phyloP scores from a whole-genome alignment of 1,140 invertebrate genomes.

The Drosophila pseudoobscura region DNA sequence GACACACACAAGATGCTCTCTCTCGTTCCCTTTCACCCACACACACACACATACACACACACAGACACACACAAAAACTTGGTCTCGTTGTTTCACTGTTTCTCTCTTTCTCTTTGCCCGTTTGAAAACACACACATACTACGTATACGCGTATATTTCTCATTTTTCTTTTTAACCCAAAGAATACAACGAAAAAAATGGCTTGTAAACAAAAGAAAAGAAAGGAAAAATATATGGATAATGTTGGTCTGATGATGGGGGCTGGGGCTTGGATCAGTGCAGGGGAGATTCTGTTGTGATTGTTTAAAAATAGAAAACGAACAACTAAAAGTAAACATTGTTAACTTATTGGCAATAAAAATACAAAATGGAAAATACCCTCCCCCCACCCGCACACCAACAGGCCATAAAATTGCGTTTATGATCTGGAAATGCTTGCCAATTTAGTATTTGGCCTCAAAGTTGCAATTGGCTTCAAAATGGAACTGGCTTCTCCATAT shows the following conservation, averaged over 20 bases:
- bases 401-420: conserved; percentile 68
- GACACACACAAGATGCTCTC: conserved; percentile 16
- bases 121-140: conserved; percentile 14
- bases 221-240: conserved; percentile 11
- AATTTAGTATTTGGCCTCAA: conserved; percentile 29
- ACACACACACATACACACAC: neutral
- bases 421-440: conserved; percentile 61
- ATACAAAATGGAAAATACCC: conserved; percentile 63
- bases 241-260: neutral
- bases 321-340: conserved; percentile 74
- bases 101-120: conserved; percentile 24
- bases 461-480: conserved; percentile 34
- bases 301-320: conserved; percentile 68
- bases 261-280: conserved; percentile 3
- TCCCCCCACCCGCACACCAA: neutral
- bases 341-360: conserved; percentile 79
- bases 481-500: conserved; percentile 11
- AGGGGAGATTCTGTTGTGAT: conserved; percentile 42
- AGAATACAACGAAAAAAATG: conserved; percentile 55
- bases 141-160: conserved; percentile 28
- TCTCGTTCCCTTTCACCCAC: conserved; percentile 6
- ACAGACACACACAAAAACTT: too few species aligned
- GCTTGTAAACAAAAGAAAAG: conserved; percentile 60
- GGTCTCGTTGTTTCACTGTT: conserved; percentile 4
- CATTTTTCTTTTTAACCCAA: conserved; percentile 47